Evolutionary conservation across 2,888 invertebrate genomes (phyloP), one percentile per base, ranked within the genome.

Genomic region (Aphidius colemani): DNA sequence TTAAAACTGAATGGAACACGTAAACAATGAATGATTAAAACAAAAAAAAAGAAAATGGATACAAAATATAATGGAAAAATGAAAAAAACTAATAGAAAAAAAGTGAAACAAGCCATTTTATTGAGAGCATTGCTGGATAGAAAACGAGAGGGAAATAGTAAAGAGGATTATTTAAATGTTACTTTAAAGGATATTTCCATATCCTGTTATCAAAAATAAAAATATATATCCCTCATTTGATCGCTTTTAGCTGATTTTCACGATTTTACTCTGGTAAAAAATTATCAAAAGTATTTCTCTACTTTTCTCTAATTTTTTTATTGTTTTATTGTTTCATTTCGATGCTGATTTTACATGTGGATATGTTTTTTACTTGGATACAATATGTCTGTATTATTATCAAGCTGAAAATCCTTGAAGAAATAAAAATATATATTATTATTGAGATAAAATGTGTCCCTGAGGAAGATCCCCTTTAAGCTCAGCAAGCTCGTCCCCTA

Each of bases 391-490:
- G 53, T 59, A 53, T 55, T 55, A 41, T 9, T 55, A 30, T 30
- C n/a, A 44, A 44, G 49, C 53, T 13, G 41, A 48, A 53, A 51
- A 40, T 50, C 49, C 44, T 50, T n/a, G 51, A 30, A 50, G 44
- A 60, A 13, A 50, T 49, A 59, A 46, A 53, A 64, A 53, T 59
- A 55, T 11, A 40, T 43, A 63, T 18, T 18, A 18, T 18, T 18
- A 18, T 18, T 18, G 13, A 18, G 13, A 18, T 18, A 18, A 18
- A 18, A 18, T 18, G 13, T 18, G 13, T 63, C 50, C 49, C 43
- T 40, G 13, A 18, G 13, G 13, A 18, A 65, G 58, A 65, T 69
- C 66, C 53, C 58, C 70, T 70, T 70, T 70, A 70, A 69, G 57
- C 57, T 57, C 44, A 44, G 30, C 57, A 18, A 30, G 45, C 61